Evolutionary conservation across 2,797 vertebrate genomes (phyloP), one percentile per base, ranked within the genome.

Genomic region (Myiotriccus ornatus): DNA sequence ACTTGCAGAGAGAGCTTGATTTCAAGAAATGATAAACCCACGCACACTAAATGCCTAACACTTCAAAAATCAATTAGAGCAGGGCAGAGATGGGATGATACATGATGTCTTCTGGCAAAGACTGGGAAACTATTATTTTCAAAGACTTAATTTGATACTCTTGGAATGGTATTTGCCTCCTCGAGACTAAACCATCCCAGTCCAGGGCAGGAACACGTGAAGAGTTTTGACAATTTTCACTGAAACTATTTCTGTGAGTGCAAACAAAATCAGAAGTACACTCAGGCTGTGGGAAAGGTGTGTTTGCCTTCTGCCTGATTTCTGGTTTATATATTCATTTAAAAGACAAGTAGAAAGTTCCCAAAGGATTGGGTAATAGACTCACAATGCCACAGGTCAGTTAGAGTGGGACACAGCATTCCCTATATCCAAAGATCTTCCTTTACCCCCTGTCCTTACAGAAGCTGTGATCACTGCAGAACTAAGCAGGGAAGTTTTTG

Each of bases 41-140:
- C 56, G 30, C 90, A 90, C 89, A 60, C 95, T 94, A 95, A 97
- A 96, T 43, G 94, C 93, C 85, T 95, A 93, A 94, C 90, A 84
- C 88, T 96, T 94, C 49, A 13, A 91, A 92, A 97, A 97, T 96
- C 97, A 97, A 96, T 97, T 97, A 95, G 53, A 96, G 93, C 80
- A 71, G 93, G 89, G 65, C 60, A 88, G 90, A 96, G 87, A 86
- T 73, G 24, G 64, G 87, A 74, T 23, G 73, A 77, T 79, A 84
- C 30, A 18, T 8, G 39, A 79, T 49, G 43, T 50, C 71, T 89
- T 39, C 60, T 37, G 62, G 68, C 39, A 94, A 91, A 78, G 57
- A 60, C 57, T 64, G 65, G 25, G 43, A 75, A 94, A 76, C 43
- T 53, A 75, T 56, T 81, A 17, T 64, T 90, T 78, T 86, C 60